phyloP scores from a whole-genome alignment of 1,140 invertebrate species.

The Musca domestica region DNA sequence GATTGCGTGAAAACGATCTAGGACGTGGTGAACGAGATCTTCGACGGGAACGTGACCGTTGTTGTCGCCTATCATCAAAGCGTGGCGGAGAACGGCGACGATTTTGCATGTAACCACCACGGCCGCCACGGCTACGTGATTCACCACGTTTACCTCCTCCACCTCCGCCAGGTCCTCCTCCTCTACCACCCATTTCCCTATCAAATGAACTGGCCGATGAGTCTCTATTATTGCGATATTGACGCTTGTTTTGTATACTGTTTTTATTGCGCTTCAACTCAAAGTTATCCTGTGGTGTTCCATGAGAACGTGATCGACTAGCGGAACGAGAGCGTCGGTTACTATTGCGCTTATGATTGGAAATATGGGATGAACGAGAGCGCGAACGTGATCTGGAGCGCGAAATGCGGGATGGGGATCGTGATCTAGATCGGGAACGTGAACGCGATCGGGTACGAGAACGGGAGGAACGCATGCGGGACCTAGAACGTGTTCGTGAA shows the following conservation, averaged over 20 bases:
- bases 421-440: constrained; percentile 22
- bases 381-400: constrained; percentile 18
- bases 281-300: constrained; percentile 66
- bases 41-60: constrained; percentile 45
- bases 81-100: constrained; percentile 27
- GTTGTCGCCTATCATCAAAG: constrained; percentile 37
- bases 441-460: not conserved
- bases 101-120: constrained; percentile 41
- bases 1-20: constrained; percentile 38
- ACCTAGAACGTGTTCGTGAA: constrained; percentile 37
- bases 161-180: constrained; percentile 28
- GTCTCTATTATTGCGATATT: constrained; percentile 83
- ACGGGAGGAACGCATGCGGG: constrained; percentile 27
- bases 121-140: constrained; percentile 30
- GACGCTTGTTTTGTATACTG: constrained; percentile 76
- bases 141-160: constrained; percentile 24
- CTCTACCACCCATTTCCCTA: constrained; percentile 35
- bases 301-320: constrained; percentile 48
- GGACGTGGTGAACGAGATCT: constrained; percentile 36
- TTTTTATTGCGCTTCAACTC: constrained; percentile 74
- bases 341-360: not conserved
- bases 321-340: constrained; percentile 25
- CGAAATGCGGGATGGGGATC: constrained; percentile 42
- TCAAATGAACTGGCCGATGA: constrained; percentile 65
- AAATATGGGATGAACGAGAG: constrained; percentile 32